Conservation (phyloP, 2,888 invertebrate species). For the Vandiemenella viatica region DNA sequence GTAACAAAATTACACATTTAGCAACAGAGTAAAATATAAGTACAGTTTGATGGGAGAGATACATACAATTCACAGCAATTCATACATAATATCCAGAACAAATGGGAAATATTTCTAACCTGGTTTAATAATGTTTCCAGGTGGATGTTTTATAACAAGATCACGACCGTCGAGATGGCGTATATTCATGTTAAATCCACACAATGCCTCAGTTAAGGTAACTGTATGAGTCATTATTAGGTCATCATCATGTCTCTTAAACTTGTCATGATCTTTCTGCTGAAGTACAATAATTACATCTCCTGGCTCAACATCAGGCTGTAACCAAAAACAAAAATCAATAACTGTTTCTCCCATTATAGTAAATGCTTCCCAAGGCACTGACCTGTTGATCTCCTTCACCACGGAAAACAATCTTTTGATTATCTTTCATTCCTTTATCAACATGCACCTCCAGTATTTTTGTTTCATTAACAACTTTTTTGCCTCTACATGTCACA, state of each 20-base stretch:
- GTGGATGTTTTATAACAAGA: slow-evolving; percentile 57
- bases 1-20: background rate
- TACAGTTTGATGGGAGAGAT: no score
- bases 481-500: slow-evolving; percentile 65
- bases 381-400: slow-evolving; percentile 71
- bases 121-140: slow-evolving; percentile 76
- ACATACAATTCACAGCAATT: background rate
- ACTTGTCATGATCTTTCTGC: slow-evolving; percentile 62
- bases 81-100: background rate
- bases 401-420: slow-evolving; percentile 70
- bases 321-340: slow-evolving; percentile 21
- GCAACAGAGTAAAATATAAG: no score
- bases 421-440: slow-evolving; percentile 74
- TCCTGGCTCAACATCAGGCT: slow-evolving; percentile 71
- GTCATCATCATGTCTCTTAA: slow-evolving; percentile 62
- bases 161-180: slow-evolving; percentile 80
- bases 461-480: slow-evolving; percentile 67
- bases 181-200: slow-evolving; percentile 73
- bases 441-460: slow-evolving; percentile 77
- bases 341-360: background rate
- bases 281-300: slow-evolving; percentile 79
- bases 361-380: no score
- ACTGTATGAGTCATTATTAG: slow-evolving; percentile 58
- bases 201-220: slow-evolving; percentile 73
- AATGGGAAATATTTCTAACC: no score